Percentiles rank a stretch among this genome's conserved stretches.
These are phyloP conservation scores for Conomelus anceps DNA, from an alignment of 2,888 invertebrate genomes.

Conservation along the genomic window DNA sequence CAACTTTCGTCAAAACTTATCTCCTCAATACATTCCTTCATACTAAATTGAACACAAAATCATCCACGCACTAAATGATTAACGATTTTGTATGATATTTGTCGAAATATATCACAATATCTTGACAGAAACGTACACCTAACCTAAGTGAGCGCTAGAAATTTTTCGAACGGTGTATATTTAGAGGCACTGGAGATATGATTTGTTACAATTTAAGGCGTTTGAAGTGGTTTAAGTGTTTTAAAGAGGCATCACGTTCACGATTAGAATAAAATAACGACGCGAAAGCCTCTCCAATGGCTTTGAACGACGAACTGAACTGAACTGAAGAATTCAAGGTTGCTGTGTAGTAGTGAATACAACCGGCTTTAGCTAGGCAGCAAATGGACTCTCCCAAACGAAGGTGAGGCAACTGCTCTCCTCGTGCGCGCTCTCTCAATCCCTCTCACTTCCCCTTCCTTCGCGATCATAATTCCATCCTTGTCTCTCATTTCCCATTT, in stretches of 20 bases:
- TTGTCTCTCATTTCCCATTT: neutral
- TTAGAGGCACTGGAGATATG: neutral
- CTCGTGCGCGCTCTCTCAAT: neutral
- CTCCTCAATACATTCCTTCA: neutral
- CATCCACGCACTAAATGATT: neutral
- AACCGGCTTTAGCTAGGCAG: constrained; percentile 19
- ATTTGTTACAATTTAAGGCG: neutral
- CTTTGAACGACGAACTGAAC: neutral
- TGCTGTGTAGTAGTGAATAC: neutral
- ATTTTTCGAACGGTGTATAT: neutral
- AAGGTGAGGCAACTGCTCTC: neutral
- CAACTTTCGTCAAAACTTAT: neutral
- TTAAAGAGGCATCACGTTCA: neutral
- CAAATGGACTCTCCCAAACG: neutral
- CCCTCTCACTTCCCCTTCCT: neutral
- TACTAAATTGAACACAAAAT: neutral
- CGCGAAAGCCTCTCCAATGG: neutral
- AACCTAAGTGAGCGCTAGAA: neutral
- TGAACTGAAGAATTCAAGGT: constrained; percentile 4
- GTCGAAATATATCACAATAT: too few species aligned
- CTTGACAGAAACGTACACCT: neutral
- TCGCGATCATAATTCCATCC: neutral
- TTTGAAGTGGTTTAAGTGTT: neutral
- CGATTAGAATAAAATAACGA: neutral
- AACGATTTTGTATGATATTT: too few species aligned